A percentile compares a stretch with the other conserved stretches of the same genome.
Conservation (phyloP, 2,113 vertebrate genomes). For the Sterrhoptilus dennistouni region DNA sequence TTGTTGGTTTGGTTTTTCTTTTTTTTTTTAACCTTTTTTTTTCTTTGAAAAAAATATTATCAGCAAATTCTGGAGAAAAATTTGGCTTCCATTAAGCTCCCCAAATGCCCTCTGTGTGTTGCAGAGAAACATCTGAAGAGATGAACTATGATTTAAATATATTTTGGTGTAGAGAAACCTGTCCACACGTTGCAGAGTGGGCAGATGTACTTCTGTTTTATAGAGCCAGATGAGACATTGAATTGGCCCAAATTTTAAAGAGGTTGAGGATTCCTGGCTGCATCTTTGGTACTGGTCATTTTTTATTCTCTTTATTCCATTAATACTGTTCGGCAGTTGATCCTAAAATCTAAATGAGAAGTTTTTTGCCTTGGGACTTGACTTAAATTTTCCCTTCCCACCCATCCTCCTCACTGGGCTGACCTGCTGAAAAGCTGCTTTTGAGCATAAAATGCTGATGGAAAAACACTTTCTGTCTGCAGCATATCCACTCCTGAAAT, state of each 20-base stretch:
- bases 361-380: neutral
- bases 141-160: neutral
- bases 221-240: neutral
- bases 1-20: neutral
- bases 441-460: neutral
- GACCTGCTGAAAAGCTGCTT: conserved; percentile 9
- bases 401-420: neutral
- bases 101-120: neutral
- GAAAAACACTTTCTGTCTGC: neutral
- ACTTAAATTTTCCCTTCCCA: neutral
- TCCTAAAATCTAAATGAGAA: neutral
- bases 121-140: neutral
- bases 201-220: neutral
- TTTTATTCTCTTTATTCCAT: neutral
- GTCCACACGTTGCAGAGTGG: neutral
- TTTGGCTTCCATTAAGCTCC: neutral
- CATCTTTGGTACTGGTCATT: neutral
- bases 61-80: neutral
- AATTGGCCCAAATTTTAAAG: neutral
- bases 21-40: neutral
- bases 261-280: neutral
- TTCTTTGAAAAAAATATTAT: neutral
- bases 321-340: neutral
- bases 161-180: neutral
- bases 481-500: rapidly evolving